These are phyloP conservation scores for Orientallactaga bullata DNA, from an alignment of 2,113 vertebrate species.

Conservation along the genomic window DNA sequence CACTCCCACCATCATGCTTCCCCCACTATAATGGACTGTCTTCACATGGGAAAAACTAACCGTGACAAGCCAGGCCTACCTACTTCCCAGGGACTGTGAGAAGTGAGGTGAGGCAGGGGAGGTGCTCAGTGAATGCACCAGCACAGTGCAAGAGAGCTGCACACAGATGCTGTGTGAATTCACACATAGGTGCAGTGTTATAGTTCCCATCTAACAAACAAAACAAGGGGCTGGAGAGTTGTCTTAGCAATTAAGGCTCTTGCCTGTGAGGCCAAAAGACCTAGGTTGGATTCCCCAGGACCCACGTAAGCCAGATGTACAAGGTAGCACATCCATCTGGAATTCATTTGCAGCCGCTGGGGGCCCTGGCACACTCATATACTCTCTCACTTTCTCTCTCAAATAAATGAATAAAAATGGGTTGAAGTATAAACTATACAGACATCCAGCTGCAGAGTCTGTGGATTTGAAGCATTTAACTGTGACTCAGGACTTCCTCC, in stretches of 20 bases:
- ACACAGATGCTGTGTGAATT: neutral
- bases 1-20: neutral
- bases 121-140: neutral
- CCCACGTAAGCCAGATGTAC: too few relatives aligned
- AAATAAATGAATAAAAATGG: too few relatives aligned
- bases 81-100: neutral
- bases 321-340: too few relatives aligned
- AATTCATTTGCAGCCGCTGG: too few relatives aligned
- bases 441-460: neutral
- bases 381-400: too few relatives aligned
- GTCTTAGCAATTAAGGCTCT: too few relatives aligned
- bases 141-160: rapidly evolving
- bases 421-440: neutral
- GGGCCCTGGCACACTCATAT: too few relatives aligned
- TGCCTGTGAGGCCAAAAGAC: too few relatives aligned
- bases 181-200: neutral
- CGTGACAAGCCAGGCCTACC: neutral
- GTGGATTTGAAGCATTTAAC: neutral
- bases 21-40: neutral
- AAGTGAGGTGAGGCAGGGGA: neutral
- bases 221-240: neutral
- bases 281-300: too few relatives aligned
- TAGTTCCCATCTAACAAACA: neutral
- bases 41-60: neutral
- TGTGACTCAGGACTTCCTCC: neutral